Evolutionary conservation across 2,113 vertebrate species (phyloP).

Genomic region (Gallinago media): DNA sequence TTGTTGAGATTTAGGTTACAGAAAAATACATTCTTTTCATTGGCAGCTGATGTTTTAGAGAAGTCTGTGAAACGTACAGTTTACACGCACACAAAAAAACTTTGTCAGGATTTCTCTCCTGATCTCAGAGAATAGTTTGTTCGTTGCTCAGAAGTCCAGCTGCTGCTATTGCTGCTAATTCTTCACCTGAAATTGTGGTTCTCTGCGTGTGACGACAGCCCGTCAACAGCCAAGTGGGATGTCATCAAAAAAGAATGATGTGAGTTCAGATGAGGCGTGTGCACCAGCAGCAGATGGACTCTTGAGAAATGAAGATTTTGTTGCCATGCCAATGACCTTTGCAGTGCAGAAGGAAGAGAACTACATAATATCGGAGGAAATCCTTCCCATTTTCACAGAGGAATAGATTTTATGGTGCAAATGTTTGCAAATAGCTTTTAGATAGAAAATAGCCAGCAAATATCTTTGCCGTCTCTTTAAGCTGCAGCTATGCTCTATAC

Average conservation of each 20-base stretch:
- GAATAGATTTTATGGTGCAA: not conserved
- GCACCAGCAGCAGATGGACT: constrained; percentile 13
- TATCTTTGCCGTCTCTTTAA: not conserved
- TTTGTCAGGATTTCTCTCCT: not conserved
- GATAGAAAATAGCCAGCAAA: not conserved
- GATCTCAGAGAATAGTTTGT: not conserved
- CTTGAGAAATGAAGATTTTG: constrained; percentile 28
- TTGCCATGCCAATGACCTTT: constrained; percentile 58
- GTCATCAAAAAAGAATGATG: not conserved
- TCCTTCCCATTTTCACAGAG: not conserved
- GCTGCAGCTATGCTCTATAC: not conserved
- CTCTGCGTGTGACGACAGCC: not conserved
- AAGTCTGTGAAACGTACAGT: not conserved
- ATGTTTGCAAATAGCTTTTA: not conserved
- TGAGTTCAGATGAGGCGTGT: not conserved
- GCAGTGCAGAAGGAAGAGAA: not conserved
- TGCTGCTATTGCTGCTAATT: not conserved
- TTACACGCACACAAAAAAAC: not conserved
- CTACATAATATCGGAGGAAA: not conserved
- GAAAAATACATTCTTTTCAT: not conserved
- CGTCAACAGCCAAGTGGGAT: not conserved
- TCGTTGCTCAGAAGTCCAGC: not conserved
- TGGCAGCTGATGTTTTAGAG: not conserved
- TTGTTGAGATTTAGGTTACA: not conserved
- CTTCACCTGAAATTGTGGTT: constrained; percentile 6